These are phyloP conservation scores for Diorhabda elongata DNA, from an alignment of 1,140 invertebrate species.

Conservation along the genomic window DNA sequence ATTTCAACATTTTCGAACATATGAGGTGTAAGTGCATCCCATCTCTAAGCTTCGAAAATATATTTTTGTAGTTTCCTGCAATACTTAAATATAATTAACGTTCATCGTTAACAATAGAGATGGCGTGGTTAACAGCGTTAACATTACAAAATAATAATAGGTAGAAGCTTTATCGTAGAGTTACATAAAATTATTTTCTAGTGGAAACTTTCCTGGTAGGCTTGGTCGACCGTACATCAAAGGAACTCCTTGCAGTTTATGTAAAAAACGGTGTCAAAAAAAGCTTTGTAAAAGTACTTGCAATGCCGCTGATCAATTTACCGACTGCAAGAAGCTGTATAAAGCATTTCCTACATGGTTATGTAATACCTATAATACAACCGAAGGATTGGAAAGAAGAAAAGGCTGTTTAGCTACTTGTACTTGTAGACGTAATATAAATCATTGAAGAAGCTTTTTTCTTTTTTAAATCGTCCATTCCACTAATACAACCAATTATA, in stretches of 20 bases:
- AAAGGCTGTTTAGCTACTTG: conserved; percentile 69
- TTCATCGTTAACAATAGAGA: too few species aligned
- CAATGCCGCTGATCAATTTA: conserved; percentile 63
- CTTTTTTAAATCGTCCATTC: neutral
- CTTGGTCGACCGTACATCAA: conserved; percentile 63
- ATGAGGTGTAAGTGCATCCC: neutral
- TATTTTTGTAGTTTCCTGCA: too few species aligned
- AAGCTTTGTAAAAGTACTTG: conserved; percentile 73
- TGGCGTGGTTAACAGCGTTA: too few species aligned
- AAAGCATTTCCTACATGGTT: conserved; percentile 58
- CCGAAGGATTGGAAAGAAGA: conserved; percentile 54
- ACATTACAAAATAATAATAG: too few species aligned
- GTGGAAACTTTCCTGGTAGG: conserved; percentile 63
- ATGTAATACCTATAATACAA: conserved; percentile 53
- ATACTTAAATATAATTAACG: too few species aligned
- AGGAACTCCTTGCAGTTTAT: conserved; percentile 61
- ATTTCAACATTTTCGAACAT: conserved; percentile 6
- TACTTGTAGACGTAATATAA: conserved; percentile 53
- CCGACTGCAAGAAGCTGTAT: conserved; percentile 66
- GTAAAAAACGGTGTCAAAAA: conserved; percentile 60
- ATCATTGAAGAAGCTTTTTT: conserved; percentile 31
- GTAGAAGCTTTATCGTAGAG: too few species aligned
- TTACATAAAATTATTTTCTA: conserved; percentile 46
- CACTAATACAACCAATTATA: too few species aligned
- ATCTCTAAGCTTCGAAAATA: too few species aligned